These are phyloP conservation scores for Colistium nudipinnis DNA, from an alignment of 2,113 vertebrate species.

Conservation along the genomic window DNA sequence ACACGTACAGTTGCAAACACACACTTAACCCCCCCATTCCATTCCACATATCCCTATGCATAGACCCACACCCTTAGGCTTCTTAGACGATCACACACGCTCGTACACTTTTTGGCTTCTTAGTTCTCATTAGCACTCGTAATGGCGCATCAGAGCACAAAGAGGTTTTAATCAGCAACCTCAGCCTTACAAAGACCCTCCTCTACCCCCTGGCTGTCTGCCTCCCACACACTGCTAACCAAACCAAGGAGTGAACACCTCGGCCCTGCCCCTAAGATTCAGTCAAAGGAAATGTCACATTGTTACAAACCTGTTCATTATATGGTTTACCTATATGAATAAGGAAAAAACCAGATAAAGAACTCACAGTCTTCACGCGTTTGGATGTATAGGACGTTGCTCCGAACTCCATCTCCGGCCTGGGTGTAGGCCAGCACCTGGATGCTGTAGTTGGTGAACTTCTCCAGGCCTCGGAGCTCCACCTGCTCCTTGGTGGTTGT, in stretches of 20 bases:
- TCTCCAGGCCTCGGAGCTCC: constrained; percentile 93
- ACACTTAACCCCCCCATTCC: constrained; percentile 32
- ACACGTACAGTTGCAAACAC: constrained; percentile 40
- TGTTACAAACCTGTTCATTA: background rate
- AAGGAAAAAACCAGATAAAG: background rate
- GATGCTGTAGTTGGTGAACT: constrained; percentile 99
- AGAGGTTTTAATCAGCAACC: constrained; percentile 81
- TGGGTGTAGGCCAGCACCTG: constrained; percentile 98
- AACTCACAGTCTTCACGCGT: constrained; percentile 95
- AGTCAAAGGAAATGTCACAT: constrained; percentile 17
- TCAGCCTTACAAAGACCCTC: constrained; percentile 66
- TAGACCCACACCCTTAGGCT: constrained; percentile 68
- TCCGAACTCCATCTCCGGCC: constrained; percentile 92
- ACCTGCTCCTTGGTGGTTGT: constrained; percentile 93
- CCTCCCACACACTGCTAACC: constrained; percentile 61
- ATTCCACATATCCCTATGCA: constrained; percentile 47
- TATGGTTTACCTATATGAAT: background rate
- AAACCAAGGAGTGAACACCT: constrained; percentile 36
- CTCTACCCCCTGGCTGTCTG: constrained; percentile 57
- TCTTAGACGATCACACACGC: constrained; percentile 43
- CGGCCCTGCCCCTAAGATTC: constrained; percentile 27
- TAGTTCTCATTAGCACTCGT: constrained; percentile 84
- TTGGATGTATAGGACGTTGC: constrained; percentile 93
- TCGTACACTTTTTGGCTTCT: constrained; percentile 72
- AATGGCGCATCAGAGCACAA: constrained; percentile 83